Base-by-base conservation (phyloP, 2,797 vertebrate genomes). In the Pogonophryne albipinna region DNA sequence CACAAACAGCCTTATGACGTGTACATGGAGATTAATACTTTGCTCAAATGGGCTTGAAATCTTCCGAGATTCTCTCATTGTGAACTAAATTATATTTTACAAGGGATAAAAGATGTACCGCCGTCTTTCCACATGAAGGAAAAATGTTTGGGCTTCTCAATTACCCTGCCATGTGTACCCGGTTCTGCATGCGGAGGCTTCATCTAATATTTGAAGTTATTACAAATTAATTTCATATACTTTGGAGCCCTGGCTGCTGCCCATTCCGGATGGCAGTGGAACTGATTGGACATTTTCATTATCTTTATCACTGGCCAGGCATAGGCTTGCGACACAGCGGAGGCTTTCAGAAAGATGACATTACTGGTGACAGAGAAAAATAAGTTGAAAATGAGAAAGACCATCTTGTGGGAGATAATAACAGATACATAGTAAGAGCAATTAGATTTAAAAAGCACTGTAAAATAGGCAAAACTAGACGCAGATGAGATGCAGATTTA, bases 161-260 rank as follows among this genome's bases (percentile, higher is more conserved):
- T 85, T 86, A 76, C 67, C 75, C 44, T 10, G 64, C 82, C 44
- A 46, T 42, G 71, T 83, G 80, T 74, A 69, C 66, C 15, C 46
- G 7, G 42, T 77, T 78, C 73, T 56, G 76, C 81, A 41, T 68
- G 73, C 19, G 51, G 27, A 7, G 56, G 62, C 77, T 84, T 81
- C 82, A 84, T 91, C 79, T 86, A 89, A 87, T 90, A 82, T 89
- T 89, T 91, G 80, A 91, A 83, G 81, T 92, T 88, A 89, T 87
- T 87, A 85, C 79, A 90, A 91, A 92, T 93, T 89, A 81, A 91
- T 93, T 94, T 87, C 41, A 72, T 65, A 72, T 62, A 78, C 79
- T 87, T 76, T 65, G 44, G 74, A 65, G 78, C 66, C 19, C 76
- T 17, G 59, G 75, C 56, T 53, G 63, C 64, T 72, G 57, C 73